These are phyloP conservation scores for Poeciliopsis occidentalis DNA, from an alignment of 2,113 vertebrate genomes.

Conservation along the genomic window DNA sequence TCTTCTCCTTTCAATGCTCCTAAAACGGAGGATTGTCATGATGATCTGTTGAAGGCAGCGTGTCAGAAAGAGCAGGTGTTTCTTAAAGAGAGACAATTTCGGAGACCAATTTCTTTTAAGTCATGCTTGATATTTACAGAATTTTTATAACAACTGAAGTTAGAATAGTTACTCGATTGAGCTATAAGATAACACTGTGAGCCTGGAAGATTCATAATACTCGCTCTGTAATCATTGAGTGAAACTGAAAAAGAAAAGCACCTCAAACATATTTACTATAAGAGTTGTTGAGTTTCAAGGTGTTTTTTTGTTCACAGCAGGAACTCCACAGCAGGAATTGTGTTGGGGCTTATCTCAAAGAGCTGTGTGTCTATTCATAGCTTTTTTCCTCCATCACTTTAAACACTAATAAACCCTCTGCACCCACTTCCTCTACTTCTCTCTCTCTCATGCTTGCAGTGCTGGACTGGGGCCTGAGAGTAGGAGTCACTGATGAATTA, in stretches of 20 bases:
- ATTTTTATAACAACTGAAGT: no score
- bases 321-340: conserved; percentile 35
- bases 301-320: conserved; percentile 21
- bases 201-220: no score
- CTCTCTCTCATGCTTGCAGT: conserved; percentile 3
- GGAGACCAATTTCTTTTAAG: no score
- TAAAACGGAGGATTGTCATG: no score
- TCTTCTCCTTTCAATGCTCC: no score
- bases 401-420: conserved; percentile 57
- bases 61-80: no score
- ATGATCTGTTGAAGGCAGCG: no score
- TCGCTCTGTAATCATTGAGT: conserved; percentile 8
- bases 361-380: conserved; percentile 62
- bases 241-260: background rate
- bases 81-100: no score
- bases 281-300: conserved; percentile 6
- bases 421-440: conserved; percentile 15
- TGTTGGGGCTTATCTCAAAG: conserved; percentile 38
- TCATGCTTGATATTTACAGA: no score
- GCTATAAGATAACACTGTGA: no score
- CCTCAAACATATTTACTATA: conserved; percentile 5
- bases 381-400: conserved; percentile 46
- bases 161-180: no score
- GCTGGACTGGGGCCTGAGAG: conserved; percentile 20
- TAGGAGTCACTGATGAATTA: conserved; percentile 44